phyloP scores from a whole-genome alignment of 2,113 vertebrate genomes.

The Anolis sagrei region DNA sequence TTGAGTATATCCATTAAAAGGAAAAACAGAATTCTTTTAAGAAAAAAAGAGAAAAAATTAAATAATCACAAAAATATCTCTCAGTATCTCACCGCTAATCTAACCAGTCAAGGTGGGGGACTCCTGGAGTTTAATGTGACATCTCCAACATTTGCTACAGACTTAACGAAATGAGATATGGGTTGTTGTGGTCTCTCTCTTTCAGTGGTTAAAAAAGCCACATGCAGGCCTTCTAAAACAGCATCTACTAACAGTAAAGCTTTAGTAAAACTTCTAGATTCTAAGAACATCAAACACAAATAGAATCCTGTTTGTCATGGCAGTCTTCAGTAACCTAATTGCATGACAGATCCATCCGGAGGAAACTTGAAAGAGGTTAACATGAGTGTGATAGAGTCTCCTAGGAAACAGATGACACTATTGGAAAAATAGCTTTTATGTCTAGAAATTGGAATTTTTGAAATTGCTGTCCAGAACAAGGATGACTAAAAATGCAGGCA shows the following conservation, averaged over 20 bases:
- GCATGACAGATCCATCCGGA: constrained; percentile 62
- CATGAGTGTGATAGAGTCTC: constrained; percentile 58
- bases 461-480: constrained; percentile 63
- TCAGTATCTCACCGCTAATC: too few species aligned
- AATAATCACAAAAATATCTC: constrained; percentile 37
- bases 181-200: not conserved
- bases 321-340: constrained; percentile 60
- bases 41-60: not conserved
- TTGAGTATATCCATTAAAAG: not conserved
- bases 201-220: constrained; percentile 16
- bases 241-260: constrained; percentile 56
- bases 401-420: constrained; percentile 58
- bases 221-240: constrained; percentile 48
- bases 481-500: constrained; percentile 60
- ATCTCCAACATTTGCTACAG: not conserved
- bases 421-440: constrained; percentile 62
- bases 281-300: constrained; percentile 64
- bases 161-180: not conserved
- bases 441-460: constrained; percentile 57
- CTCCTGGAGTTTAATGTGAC: too few species aligned
- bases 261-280: constrained; percentile 64
- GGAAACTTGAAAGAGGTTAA: constrained; percentile 64
- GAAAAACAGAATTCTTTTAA: not conserved
- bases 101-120: too few species aligned
- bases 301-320: constrained; percentile 46